Evolutionary conservation across 1,140 invertebrate species (phyloP).

Genomic region (Helicorthomorpha holstii): DNA sequence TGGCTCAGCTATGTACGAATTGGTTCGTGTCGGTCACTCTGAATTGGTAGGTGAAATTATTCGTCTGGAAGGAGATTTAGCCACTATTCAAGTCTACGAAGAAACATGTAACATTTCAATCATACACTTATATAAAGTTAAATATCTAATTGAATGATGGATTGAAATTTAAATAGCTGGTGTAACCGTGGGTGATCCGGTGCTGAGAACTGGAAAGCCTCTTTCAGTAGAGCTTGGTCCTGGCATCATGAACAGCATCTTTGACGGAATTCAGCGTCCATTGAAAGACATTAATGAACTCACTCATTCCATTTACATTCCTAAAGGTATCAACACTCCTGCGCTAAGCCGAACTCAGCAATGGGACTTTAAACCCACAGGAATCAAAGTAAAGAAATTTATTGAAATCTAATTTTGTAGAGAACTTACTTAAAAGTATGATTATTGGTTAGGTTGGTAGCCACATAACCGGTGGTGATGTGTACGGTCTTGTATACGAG

Average conservation of each 20-base stretch:
- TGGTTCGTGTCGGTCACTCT: conserved; percentile 94
- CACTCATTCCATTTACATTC: conserved; percentile 95
- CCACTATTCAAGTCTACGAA: conserved; percentile 99
- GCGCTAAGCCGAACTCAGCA: conserved; percentile 57
- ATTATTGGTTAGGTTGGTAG: conserved; percentile 48
- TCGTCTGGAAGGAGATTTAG: conserved; percentile 96
- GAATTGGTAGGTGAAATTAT: conserved; percentile 99
- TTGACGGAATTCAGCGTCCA: conserved; percentile 98
- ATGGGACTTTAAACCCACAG: conserved; percentile 88
- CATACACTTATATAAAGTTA: conserved; percentile 3
- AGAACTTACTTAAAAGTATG: background rate
- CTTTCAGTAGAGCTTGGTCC: conserved; percentile 97
- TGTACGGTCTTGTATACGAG: conserved; percentile 90
- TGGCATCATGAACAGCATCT: conserved; percentile 97
- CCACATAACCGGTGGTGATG: conserved; percentile 94
- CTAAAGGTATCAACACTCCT: conserved; percentile 92
- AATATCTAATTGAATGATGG: background rate
- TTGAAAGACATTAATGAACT: conserved; percentile 89
- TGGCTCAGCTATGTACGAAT: conserved; percentile 98
- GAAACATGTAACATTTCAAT: conserved; percentile 59
- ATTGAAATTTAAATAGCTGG: conserved; percentile 38
- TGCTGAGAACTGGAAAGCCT: conserved; percentile 93
- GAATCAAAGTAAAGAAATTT: conserved; percentile 50
- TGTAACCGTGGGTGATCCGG: conserved; percentile 98
- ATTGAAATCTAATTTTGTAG: no score